These are phyloP conservation scores for Labeo calbasu DNA, from an alignment of 2,797 vertebrate genomes.

Conservation along the genomic window DNA sequence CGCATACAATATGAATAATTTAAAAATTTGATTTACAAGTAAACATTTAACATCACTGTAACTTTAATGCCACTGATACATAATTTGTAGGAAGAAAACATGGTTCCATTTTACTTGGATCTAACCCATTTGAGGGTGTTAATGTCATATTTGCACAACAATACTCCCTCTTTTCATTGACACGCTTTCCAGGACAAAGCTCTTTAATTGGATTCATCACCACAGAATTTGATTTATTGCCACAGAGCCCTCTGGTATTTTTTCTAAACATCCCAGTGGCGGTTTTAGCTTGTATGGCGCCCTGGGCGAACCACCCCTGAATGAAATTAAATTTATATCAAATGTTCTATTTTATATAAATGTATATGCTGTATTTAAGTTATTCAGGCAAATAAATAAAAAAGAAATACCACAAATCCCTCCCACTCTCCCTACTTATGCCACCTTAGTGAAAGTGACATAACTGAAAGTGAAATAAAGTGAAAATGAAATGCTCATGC, in stretches of 20 bases:
- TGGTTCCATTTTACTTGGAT: background rate
- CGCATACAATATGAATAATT: background rate
- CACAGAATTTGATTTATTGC: slow-evolving; percentile 36
- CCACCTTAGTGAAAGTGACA: too few species aligned
- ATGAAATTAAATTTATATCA: too few species aligned
- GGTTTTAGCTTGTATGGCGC: background rate
- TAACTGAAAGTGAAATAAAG: too few species aligned
- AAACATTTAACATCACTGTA: background rate
- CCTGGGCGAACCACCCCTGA: background rate
- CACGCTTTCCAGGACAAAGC: slow-evolving; percentile 4
- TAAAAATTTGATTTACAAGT: background rate
- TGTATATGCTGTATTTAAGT: too few species aligned
- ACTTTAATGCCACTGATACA: background rate
- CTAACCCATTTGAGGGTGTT: background rate
- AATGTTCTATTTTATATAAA: too few species aligned
- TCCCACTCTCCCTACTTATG: too few species aligned
- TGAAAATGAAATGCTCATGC: too few species aligned
- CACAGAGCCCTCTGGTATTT: slow-evolving; percentile 24
- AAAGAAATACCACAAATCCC: too few species aligned
- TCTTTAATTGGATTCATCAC: slow-evolving; percentile 47
- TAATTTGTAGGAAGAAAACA: background rate
- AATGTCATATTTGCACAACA: slow-evolving; percentile 6
- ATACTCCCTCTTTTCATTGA: slow-evolving; percentile 32
- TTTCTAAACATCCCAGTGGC: background rate
- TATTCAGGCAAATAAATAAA: too few species aligned